These are phyloP conservation scores for Cebidichthys violaceus DNA, from an alignment of 2,113 vertebrate genomes.

Conservation along the genomic window DNA sequence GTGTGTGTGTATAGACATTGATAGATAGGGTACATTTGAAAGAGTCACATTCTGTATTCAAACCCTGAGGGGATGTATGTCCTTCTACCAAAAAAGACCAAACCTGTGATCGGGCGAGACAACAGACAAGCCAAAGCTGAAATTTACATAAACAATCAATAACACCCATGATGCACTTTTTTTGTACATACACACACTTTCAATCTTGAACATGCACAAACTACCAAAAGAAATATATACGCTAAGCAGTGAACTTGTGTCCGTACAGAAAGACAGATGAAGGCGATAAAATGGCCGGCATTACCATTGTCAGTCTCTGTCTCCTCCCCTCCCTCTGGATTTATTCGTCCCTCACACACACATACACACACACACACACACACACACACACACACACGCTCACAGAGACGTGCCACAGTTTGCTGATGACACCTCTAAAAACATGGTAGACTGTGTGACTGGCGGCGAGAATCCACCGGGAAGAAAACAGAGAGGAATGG, in stretches of 20 bases:
- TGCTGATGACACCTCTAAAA: conserved; percentile 37
- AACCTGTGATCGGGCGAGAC: conserved; percentile 14
- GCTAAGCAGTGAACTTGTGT: conserved; percentile 10
- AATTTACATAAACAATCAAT: conserved; percentile 28
- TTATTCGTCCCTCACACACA: neutral
- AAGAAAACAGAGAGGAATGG: neutral
- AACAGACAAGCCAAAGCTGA: neutral
- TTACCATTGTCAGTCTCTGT: conserved; percentile 37
- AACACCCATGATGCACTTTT: neutral
- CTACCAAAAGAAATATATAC: conserved; percentile 5
- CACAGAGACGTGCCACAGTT: conserved; percentile 1
- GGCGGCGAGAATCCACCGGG: neutral
- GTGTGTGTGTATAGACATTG: conserved; percentile 31
- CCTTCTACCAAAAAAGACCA: conserved; percentile 45
- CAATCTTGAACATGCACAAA: neutral
- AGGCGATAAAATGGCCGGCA: conserved; percentile 47
- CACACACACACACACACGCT: conserved; percentile 7
- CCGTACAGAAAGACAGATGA: conserved; percentile 1
- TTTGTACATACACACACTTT: conserved; percentile 2
- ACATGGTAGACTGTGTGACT: conserved; percentile 12
- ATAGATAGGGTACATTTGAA: conserved; percentile 43
- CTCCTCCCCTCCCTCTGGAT: conserved; percentile 3
- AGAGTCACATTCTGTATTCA: conserved; percentile 41
- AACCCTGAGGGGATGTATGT: conserved; percentile 33
- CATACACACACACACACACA: neutral